Evolutionary conservation across 2,113 vertebrate genomes (phyloP), one percentile per base, ranked within the genome.

Genomic region (Ailuropoda melanoleuca): DNA sequence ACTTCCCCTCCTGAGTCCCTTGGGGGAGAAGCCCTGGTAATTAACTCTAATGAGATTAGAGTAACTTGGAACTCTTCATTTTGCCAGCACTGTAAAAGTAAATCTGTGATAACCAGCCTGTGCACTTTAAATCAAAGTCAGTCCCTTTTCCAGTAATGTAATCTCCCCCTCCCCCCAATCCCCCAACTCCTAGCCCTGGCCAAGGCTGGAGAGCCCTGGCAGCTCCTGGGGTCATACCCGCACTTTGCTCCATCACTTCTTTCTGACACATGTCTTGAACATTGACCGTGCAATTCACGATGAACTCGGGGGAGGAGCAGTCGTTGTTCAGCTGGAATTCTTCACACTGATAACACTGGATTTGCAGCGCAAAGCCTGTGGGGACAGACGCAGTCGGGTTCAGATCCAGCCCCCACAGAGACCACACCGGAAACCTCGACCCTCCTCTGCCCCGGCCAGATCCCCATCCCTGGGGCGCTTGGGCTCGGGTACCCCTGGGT

Each of bases 221-320:
- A 24, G 62, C 24, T 39, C 37, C 48, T 1, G 0, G 77, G 24
- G 48, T 87, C 99, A 99, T 98, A 99, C 99, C 99, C 8, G 99
- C 99, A 88, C 99, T 99, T 98, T 99, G 99, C 96, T 99, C 99
- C 98, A 99, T 99, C 55, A 99, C 99, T 99, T 99, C 99, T 97
- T 99, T 99, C 98, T 99, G 99, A 97, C 99, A 99, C 99, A 99
- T 99, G 98, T 99, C 99, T 98, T 99, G 99, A 6, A 99, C 99
- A 3, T 99, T 99, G 97, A 99, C 99, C 0, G 99, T 99, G 98
- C 99, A 99, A 98, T 99, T 99, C 88, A 99, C 99, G 1, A 99
- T 99, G 98, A 99, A 99, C 97, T 99, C 99, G 0, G 99, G 99
- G 8, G 99, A 99, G 6, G 99, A 99, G 98, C 99, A 99, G 98